Percentiles rank a stretch among this genome's conserved stretches.
Evolutionary conservation across 1,140 invertebrate species (phyloP).

Genomic region (Aplysia californica): DNA sequence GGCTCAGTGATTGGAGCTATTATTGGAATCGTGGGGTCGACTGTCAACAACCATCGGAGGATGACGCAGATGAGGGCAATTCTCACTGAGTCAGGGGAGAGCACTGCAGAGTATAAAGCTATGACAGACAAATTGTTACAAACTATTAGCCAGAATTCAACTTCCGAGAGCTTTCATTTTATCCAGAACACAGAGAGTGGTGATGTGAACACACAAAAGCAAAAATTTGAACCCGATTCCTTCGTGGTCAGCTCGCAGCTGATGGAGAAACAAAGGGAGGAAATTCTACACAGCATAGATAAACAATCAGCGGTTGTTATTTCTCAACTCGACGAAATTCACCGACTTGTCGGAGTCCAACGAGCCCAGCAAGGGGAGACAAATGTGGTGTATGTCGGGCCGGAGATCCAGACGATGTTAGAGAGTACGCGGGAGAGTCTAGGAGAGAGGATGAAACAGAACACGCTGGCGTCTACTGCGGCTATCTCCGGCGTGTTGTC

Average conservation of each 20-base stretch:
- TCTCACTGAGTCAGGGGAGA: slow-evolving; percentile 67
- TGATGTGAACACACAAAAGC: background rate
- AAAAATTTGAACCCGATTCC: background rate
- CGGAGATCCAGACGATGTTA: slow-evolving; percentile 55
- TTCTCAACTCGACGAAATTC: slow-evolving; percentile 41
- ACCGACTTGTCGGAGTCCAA: slow-evolving; percentile 33
- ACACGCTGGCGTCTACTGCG: too few relatives aligned
- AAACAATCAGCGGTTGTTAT: slow-evolving; percentile 41
- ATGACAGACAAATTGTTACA: slow-evolving; percentile 41
- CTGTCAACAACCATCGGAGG: slow-evolving; percentile 75
- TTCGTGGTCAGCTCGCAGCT: slow-evolving; percentile 1
- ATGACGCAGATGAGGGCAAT: slow-evolving; percentile 76
- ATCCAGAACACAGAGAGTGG: slow-evolving; percentile 15
- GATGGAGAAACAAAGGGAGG: slow-evolving; percentile 32
- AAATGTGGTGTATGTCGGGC: slow-evolving; percentile 60
- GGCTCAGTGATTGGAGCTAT: slow-evolving; percentile 78
- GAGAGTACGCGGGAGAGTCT: too few relatives aligned
- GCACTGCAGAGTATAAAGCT: slow-evolving; percentile 40
- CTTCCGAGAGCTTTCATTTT: slow-evolving; percentile 45
- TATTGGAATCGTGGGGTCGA: slow-evolving; percentile 76
- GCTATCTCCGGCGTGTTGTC: too few relatives aligned
- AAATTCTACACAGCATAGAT: slow-evolving; percentile 53
- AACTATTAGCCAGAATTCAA: slow-evolving; percentile 49
- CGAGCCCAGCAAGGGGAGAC: slow-evolving; percentile 1
- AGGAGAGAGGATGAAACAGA: too few relatives aligned